These are phyloP conservation scores for Thaumetopoea pityocampa DNA, from an alignment of 1,140 invertebrate genomes.

Conservation along the genomic window DNA sequence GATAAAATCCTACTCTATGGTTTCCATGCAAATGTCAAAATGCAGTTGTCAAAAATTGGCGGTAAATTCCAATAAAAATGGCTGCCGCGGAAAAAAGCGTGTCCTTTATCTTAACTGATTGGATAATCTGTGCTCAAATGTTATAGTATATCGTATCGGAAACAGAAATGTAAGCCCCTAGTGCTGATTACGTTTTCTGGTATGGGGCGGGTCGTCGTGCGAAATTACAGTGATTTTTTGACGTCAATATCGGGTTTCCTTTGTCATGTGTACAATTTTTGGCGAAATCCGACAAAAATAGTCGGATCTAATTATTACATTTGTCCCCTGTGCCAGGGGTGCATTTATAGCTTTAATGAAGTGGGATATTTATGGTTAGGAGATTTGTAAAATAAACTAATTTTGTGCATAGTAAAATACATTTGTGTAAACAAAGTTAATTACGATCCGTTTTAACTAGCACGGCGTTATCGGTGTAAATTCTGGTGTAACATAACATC, in stretches of 20 bases:
- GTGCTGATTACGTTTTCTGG: conserved; percentile 66
- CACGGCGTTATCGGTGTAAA: conserved; percentile 3
- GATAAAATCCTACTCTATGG: conserved; percentile 27
- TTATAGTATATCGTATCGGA: conserved; percentile 71
- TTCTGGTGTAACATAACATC: no score
- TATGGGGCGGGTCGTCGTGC: conserved; percentile 37
- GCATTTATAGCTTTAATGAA: conserved; percentile 26
- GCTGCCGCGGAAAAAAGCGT: conserved; percentile 53
- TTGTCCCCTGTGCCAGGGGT: conserved; percentile 35
- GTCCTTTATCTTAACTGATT: conserved; percentile 75
- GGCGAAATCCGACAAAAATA: conserved; percentile 56
- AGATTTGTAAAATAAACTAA: no score
- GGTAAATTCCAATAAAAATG: conserved; percentile 31
- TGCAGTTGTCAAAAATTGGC: conserved; percentile 39
- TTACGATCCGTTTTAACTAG: no score
- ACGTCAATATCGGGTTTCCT: conserved; percentile 51
- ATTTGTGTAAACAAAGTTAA: no score
- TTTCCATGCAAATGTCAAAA: conserved; percentile 24
- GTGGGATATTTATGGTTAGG: conserved; percentile 31
- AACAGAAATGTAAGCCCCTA: conserved; percentile 65
- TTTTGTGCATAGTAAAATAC: no score
- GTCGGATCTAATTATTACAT: conserved; percentile 60
- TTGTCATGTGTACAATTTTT: conserved; percentile 51
- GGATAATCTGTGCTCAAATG: conserved; percentile 74
- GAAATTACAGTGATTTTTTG: conserved; percentile 72